These are phyloP conservation scores for Xerus rutilus DNA, from an alignment of 2,797 vertebrate species.

Conservation along the genomic window DNA sequence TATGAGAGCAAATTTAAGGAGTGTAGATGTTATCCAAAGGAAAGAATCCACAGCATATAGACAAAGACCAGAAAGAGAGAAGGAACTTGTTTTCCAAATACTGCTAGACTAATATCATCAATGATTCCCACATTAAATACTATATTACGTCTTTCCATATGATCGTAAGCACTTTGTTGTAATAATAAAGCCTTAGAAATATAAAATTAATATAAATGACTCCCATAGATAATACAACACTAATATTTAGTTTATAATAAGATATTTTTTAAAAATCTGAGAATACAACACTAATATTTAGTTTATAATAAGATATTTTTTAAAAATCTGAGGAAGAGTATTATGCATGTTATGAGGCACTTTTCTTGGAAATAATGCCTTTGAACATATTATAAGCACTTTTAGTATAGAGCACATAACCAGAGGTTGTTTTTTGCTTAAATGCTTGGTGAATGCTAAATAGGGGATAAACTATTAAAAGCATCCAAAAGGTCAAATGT, in stretches of 20 bases:
- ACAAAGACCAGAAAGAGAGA: neutral
- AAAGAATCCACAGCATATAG: neutral
- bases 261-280: neutral
- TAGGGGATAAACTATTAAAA: neutral
- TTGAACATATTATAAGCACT: neutral
- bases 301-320: neutral
- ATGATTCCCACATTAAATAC: neutral
- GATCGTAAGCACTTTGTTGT: neutral
- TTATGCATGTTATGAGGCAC: neutral
- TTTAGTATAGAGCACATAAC: neutral
- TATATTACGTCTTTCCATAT: neutral
- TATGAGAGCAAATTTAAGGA: neutral
- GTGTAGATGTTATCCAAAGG: neutral
- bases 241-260: constrained; percentile 18
- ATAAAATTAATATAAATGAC: constrained; percentile 19
- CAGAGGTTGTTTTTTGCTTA: neutral
- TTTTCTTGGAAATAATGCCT: constrained; percentile 1
- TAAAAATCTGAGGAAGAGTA: neutral
- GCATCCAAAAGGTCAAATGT: neutral
- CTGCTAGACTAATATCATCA: neutral
- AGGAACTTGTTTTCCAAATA: neutral
- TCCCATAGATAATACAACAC: neutral
- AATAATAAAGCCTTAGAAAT: neutral
- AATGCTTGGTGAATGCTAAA: neutral
- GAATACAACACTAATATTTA: neutral